Conservation (phyloP, 2,888 invertebrate species). For the Lamellibrachia columna region DNA sequence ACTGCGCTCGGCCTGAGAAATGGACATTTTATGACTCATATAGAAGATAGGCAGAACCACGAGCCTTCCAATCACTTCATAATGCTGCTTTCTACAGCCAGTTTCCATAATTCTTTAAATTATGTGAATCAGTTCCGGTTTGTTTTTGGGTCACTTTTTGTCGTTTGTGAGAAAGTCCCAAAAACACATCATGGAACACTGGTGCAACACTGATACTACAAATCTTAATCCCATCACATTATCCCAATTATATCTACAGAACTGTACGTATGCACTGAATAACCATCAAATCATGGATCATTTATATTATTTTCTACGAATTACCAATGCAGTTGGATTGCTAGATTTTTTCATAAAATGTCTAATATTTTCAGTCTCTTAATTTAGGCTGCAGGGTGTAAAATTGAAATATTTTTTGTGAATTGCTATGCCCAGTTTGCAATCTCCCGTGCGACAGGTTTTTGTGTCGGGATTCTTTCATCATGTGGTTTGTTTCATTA, state of each 20-base stretch:
- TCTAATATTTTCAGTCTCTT: background rate
- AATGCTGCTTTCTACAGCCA: background rate
- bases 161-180: background rate
- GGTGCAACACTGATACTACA: background rate
- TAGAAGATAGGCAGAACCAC: background rate
- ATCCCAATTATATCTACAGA: background rate
- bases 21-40: slow-evolving; percentile 3
- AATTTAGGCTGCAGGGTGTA: background rate
- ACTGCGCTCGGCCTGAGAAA: background rate
- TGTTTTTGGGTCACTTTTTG: background rate
- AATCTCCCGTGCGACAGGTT: background rate
- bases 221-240: background rate
- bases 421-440: background rate
- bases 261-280: background rate
- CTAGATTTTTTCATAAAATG: background rate
- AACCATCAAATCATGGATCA: background rate
- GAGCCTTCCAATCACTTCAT: background rate
- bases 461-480: background rate
- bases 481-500: background rate
- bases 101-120: background rate
- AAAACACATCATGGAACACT: background rate
- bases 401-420: background rate
- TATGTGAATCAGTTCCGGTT: background rate
- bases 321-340: background rate
- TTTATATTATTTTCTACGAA: background rate